Conservation (phyloP, 2,888 invertebrate genomes). For the Yponomeuta sedellus region DNA sequence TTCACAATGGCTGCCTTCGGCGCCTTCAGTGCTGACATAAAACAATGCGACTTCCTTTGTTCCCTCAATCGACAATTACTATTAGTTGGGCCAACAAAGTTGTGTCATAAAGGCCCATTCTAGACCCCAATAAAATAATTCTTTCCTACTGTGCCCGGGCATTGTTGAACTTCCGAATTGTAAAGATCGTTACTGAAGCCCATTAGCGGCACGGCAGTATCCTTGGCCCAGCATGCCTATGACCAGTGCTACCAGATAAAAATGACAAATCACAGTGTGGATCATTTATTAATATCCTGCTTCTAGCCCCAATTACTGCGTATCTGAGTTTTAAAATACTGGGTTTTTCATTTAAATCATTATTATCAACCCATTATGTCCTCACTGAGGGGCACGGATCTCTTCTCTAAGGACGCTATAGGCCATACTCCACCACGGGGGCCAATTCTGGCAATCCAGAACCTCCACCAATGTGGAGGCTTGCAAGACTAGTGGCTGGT, state of each 20-base stretch:
- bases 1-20: slow-evolving; percentile 34
- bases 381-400: too few species aligned
- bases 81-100: slow-evolving; percentile 39
- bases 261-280: too few species aligned
- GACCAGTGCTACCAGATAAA: background rate
- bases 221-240: background rate
- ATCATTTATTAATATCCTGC: too few species aligned
- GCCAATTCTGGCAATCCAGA: too few species aligned
- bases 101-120: slow-evolving; percentile 57
- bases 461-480: too few species aligned
- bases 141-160: slow-evolving; percentile 59
- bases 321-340: too few species aligned
- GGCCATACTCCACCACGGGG: too few species aligned
- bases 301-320: too few species aligned
- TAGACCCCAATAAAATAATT: slow-evolving; percentile 63
- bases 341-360: too few species aligned
- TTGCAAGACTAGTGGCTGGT: too few species aligned
- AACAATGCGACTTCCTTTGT: slow-evolving; percentile 29
- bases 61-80: slow-evolving; percentile 28
- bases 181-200: slow-evolving; percentile 42
- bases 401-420: too few species aligned
- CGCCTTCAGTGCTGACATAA: slow-evolving; percentile 37
- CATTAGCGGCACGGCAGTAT: slow-evolving; percentile 53
- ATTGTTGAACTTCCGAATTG: slow-evolving; percentile 68
- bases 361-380: too few species aligned